Conservation (phyloP, 2,113 vertebrate genomes). For the Morone saxatilis region DNA sequence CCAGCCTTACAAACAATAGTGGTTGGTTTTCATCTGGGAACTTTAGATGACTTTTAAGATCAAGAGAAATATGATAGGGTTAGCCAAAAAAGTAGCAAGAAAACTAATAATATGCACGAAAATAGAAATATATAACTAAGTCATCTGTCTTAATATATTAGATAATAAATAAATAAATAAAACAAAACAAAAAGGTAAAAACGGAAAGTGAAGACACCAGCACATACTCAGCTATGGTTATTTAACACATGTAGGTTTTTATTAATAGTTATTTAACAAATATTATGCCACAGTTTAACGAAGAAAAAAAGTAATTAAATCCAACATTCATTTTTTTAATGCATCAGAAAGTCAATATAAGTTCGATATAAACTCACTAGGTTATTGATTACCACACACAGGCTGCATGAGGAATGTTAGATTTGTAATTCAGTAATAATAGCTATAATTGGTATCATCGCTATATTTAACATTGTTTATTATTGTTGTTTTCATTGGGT, state of each 20-base stretch:
- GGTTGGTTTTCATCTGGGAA: constrained; percentile 16
- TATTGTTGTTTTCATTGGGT: neutral
- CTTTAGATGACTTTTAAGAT: constrained; percentile 1
- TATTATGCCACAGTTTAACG: neutral
- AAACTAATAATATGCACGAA: neutral
- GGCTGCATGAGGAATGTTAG: neutral
- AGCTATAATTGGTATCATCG: neutral
- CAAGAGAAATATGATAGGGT: neutral
- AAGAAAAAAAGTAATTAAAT: neutral
- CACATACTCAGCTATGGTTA: neutral
- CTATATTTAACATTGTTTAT: neutral
- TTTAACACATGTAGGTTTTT: neutral
- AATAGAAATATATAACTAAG: neutral
- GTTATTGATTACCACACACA: neutral
- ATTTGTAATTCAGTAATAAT: neutral
- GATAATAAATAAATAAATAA: neutral
- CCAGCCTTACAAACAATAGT: constrained; percentile 7
- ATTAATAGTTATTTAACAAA: neutral
- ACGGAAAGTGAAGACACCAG: neutral
- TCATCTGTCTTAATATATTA: neutral
- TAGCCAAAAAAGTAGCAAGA: neutral
- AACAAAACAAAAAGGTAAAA: neutral
- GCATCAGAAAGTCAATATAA: neutral
- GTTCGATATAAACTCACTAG: neutral
- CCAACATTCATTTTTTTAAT: neutral